Evolutionary conservation across 2,888 invertebrate species (phyloP), one percentile per base, ranked within the genome.

Genomic region (Patella depressa): DNA sequence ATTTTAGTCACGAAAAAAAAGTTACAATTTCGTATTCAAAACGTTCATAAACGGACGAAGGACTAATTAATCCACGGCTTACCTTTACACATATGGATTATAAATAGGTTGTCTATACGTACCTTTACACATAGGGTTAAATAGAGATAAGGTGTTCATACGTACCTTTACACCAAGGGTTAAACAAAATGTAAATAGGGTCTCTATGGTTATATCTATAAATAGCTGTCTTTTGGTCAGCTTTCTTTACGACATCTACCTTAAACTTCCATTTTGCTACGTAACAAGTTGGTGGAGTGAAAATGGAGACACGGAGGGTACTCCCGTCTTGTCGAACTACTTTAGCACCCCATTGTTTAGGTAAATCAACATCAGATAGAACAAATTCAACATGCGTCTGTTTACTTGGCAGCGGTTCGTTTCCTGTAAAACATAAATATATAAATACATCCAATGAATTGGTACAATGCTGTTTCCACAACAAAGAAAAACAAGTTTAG

Each of bases 141-240:
- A 45, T 45, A 9, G 7, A 9, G 7, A 45, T 45, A 45, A 9
- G 45, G 7, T 45, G 45, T 45, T 45, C 9, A 45, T 45, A 65
- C 79, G 74, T 92, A 96, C 96, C 95, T 93, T 94, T 93, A 89
- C 96, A 95, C 97, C 97, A 97, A 0, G 97, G 96, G 92, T 97
- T 98, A 89, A 96, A 97, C 3, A 98, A 93, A 1, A 97, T 92
- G 88, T 95, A 97, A 83, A 97, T 93, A 5, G 77, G 94, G 75
- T 94, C 93, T 78, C 80, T 75, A 65, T 87, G 83, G 19, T 54
- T 79, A 72, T 84, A 83, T 77, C 84, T 80, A 70, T 74, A 83
- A 4, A 85, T 76, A 12, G 72, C 45, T 1, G 75, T 74, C 11
- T 73, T 76, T 9, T 74, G 79, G 65, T 83, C 80, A 15, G 71